Evolutionary conservation across 1,140 invertebrate species (phyloP).

Genomic region (Nebria ingens): DNA sequence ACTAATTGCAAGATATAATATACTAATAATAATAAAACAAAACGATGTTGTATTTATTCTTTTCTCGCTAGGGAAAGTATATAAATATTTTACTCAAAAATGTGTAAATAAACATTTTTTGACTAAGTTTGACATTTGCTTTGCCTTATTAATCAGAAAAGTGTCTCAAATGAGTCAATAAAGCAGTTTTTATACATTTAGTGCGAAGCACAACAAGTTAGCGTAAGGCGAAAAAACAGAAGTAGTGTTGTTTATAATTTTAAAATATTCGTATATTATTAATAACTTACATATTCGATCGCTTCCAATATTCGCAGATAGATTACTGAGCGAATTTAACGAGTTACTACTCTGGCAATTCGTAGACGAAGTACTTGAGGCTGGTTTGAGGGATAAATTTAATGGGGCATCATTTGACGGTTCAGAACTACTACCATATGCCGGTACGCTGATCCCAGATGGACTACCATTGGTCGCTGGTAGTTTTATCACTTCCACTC

Average conservation of each 20-base stretch:
- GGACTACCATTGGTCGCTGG: slow-evolving; percentile 43
- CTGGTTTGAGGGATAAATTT: slow-evolving; percentile 69
- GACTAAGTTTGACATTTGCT: too few species aligned
- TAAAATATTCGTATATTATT: slow-evolving; percentile 11
- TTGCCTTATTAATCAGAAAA: too few species aligned
- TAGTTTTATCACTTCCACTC: slow-evolving; percentile 67
- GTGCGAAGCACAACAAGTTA: too few species aligned
- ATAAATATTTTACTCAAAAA: too few species aligned
- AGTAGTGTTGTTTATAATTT: background rate
- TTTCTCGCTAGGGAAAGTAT: too few species aligned
- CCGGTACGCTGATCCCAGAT: slow-evolving; percentile 22
- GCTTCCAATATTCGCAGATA: slow-evolving; percentile 36
- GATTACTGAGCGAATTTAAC: slow-evolving; percentile 45
- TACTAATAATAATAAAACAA: too few species aligned
- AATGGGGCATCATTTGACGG: slow-evolving; percentile 52
- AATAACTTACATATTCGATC: slow-evolving; percentile 43
- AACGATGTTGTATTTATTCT: too few species aligned
- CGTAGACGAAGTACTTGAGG: slow-evolving; percentile 37
- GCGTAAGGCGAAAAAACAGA: background rate
- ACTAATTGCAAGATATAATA: too few species aligned
- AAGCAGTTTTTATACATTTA: too few species aligned
- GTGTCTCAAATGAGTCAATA: too few species aligned
- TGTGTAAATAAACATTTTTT: too few species aligned
- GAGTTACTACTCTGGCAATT: slow-evolving; percentile 33
- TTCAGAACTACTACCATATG: slow-evolving; percentile 15